Evolutionary conservation across 1,140 invertebrate species (phyloP), one percentile per base, ranked within the genome.

Genomic region (Meloidogyne chitwoodi): DNA sequence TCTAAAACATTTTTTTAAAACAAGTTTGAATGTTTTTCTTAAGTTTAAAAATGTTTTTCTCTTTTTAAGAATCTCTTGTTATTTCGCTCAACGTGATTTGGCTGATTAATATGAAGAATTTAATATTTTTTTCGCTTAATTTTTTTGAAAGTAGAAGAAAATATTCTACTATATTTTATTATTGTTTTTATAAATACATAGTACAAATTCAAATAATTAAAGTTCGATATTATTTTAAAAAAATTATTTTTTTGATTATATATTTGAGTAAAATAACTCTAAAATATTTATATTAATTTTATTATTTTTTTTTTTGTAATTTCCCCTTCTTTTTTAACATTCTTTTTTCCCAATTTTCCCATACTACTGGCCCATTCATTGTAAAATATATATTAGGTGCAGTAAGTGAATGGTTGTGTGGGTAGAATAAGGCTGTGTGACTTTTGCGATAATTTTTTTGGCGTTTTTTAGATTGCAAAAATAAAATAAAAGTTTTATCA

Each of bases 21-120:
- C n/a, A n/a, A n/a, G n/a, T n/a, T n/a, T n/a, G n/a, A n/a, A n/a
- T n/a, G n/a, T n/a, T n/a, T n/a, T n/a, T n/a, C 38, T 14, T 41
- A 34, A 34, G 38, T 41, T 41, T 16, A 41, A 41, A 12, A 41
- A 48, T 56, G 48, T 56, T 56, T 56, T 2, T n/a, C 6, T n/a
- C 48, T n/a, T 56, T 38, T 56, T 0, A 19, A 56, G 48, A 10
- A 77, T 80, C 44, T 76, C 79, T 14, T 34, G 68, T 34, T 81
- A 82, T 41, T 80, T 80, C 61, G 65, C 34, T 27, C 79, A 80
- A 65, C 31, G 38, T 38, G 79, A 80, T 68, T 44, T 80, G 19
- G 79, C 76, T 48, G 79, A 80, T 34, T 34, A 75, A 16, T 34
- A 16, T 26, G 41, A 27, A 63, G n/a, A 24, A 41, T 1, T 19